Evolutionary conservation across 2,888 invertebrate species (phyloP).

Genomic region (Biston stratarius): DNA sequence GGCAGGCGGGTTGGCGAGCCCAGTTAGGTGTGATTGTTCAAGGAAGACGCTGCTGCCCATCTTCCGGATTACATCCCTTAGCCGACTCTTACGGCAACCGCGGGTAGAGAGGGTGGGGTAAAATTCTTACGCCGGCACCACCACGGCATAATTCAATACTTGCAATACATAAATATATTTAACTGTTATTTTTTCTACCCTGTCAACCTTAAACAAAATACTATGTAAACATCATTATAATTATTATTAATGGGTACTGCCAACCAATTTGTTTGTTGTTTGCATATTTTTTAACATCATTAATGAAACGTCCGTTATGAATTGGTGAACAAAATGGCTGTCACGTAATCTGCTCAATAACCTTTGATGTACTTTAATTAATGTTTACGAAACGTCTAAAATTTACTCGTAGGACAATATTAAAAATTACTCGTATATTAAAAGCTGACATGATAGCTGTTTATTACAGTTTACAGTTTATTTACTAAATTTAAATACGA

Average conservation of each 20-base stretch:
- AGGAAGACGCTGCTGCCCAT: too few relatives aligned
- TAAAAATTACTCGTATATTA: neutral
- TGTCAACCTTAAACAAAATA: neutral
- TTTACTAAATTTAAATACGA: too few relatives aligned
- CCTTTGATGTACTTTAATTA: constrained; percentile 15
- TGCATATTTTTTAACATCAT: constrained; percentile 17
- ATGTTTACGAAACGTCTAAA: constrained; percentile 8
- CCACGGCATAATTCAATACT: too few relatives aligned
- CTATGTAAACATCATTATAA: neutral
- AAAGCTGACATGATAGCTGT: neutral
- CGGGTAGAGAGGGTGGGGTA: too few relatives aligned
- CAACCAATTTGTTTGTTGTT: constrained; percentile 19
- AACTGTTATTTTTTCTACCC: too few relatives aligned
- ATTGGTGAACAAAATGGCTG: neutral
- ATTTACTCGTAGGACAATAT: constrained; percentile 11
- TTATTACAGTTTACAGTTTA: too few relatives aligned
- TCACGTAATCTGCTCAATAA: constrained; percentile 7
- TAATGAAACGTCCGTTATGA: constrained; percentile 7
- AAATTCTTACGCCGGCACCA: too few relatives aligned
- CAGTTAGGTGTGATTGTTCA: too few relatives aligned
- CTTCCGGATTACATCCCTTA: too few relatives aligned
- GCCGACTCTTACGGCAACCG: too few relatives aligned
- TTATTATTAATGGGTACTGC: constrained; percentile 10
- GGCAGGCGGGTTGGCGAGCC: too few relatives aligned
- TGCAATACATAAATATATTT: too few relatives aligned